phyloP scores from a whole-genome alignment of 2,888 invertebrate genomes.

The Neelides folsomi region DNA sequence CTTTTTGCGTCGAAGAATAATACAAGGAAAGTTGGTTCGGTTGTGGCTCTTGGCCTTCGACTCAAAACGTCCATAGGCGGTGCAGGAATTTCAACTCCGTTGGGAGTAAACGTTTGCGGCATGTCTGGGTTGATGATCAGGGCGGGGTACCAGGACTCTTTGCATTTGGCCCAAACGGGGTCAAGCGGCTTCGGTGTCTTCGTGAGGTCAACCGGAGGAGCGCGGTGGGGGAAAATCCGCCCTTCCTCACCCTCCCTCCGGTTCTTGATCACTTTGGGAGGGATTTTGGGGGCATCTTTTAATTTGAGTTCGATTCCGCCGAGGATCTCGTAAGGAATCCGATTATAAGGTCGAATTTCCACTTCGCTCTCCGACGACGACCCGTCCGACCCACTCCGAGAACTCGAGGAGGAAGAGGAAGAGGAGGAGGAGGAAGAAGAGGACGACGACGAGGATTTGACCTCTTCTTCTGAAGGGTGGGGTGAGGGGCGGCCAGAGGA shows the following conservation, averaged over 20 bases:
- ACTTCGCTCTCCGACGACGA: not conserved
- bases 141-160: constrained; percentile 94
- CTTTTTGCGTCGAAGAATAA: constrained; percentile 91
- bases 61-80: constrained; percentile 84
- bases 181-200: constrained; percentile 56
- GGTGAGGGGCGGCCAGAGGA: not conserved
- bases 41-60: constrained; percentile 49
- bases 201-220: constrained; percentile 28
- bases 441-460: not conserved
- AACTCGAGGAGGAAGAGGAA: not conserved
- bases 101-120: constrained; percentile 73
- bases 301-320: not conserved
- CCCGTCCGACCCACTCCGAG: not conserved
- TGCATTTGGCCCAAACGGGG: constrained; percentile 93
- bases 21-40: constrained; percentile 73
- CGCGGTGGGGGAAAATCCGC: constrained; percentile 2
- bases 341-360: not conserved
- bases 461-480: not conserved
- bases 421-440: not conserved
- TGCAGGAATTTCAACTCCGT: constrained; percentile 85
- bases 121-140: constrained; percentile 88
- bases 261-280: not conserved
- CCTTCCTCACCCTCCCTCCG: constrained; percentile 3
- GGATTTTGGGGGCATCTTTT: not conserved
- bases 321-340: not conserved